Base-by-base conservation (phyloP, 2,113 vertebrate genomes). In the Barnardius zonarius region DNA sequence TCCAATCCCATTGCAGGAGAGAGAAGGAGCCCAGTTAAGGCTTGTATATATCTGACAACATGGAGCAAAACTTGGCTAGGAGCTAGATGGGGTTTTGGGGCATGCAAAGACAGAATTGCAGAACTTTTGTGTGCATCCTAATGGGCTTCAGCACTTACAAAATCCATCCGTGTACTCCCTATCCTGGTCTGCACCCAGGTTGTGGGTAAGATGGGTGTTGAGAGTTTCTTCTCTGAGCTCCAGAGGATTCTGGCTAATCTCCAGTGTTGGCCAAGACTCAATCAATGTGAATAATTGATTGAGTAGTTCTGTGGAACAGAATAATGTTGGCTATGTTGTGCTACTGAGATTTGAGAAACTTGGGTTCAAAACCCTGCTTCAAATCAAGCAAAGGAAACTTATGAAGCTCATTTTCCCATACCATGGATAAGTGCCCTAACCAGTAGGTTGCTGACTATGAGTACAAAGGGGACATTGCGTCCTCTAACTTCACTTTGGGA, bases 1-100 rank as follows among this genome's bases (percentile, higher is more conserved):
- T 96, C 86, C 73, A 20, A 93, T 81, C 80, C 93, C 80, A 23
- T 30, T 17, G 73, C 92, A 92, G 86, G 68, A 80, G 43, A 72
- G 90, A 88, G 88, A 81, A 64, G 66, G 86, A 97, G 75, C 95
- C 90, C 17, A 17, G 90, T 93, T 95, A 97, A 97, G 96, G 95
- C 95, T 93, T 97, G 96, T 46, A 95, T 79, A 28, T 9, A 96
- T 96, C 96, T 97, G 93, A 93, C 88, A 96, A 90, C 11, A 39
- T 7, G 88, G 57, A 93, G 73, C 52, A 96, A 84, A 94, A 86
- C 83, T 95, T 96, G 93, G 83, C 86, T 41, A 33, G 90, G 64
- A 52, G 86, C 73, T 78, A 57, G 44, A 79, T 92, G 91, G 94
- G 91, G 81, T 82, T 95, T 92, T 68, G 89, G 81, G 91, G 93